Percentiles rank a stretch among this genome's conserved stretches.
Conservation (phyloP, 2,888 invertebrate species). For the Tetragonisca angustula region DNA sequence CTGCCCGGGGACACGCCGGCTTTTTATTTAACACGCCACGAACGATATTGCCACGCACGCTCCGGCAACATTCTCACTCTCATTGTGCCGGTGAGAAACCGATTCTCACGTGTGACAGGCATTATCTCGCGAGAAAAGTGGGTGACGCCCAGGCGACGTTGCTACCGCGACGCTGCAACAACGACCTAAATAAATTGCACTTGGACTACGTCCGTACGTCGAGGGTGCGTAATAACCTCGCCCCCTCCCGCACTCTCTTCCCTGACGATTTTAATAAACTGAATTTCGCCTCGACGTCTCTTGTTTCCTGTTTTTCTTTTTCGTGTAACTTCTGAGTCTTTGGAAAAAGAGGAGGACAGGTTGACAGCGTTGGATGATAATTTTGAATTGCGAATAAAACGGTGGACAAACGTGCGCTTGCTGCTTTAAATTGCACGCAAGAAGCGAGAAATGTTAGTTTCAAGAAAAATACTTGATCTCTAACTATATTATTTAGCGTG, state of each 20-base stretch:
- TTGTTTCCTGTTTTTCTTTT: too few relatives aligned
- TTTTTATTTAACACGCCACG: constrained; percentile 46
- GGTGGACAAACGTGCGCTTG: too few relatives aligned
- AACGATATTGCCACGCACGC: constrained; percentile 26
- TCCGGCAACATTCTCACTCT: constrained; percentile 40
- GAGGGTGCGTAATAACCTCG: constrained; percentile 16
- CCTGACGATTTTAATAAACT: constrained; percentile 8
- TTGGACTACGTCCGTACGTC: constrained; percentile 18
- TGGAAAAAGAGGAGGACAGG: too few relatives aligned
- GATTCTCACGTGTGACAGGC: constrained; percentile 71
- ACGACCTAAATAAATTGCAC: constrained; percentile 55
- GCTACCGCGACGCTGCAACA: constrained; percentile 34
- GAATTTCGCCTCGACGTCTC: neutral
- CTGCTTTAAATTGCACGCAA: too few relatives aligned
- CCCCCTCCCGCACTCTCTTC: neutral
- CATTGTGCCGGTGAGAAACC: constrained; percentile 49
- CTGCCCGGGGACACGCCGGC: constrained; percentile 2
- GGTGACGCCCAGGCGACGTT: constrained; percentile 53
- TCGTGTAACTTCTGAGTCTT: neutral
- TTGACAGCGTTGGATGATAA: too few relatives aligned
- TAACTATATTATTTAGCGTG: too few relatives aligned
- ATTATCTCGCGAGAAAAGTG: constrained; percentile 72
- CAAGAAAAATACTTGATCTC: too few relatives aligned
- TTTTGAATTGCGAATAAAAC: too few relatives aligned
- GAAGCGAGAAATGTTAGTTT: too few relatives aligned